phyloP scores from a whole-genome alignment of 2,797 vertebrate genomes.

The Coilia nasus region DNA sequence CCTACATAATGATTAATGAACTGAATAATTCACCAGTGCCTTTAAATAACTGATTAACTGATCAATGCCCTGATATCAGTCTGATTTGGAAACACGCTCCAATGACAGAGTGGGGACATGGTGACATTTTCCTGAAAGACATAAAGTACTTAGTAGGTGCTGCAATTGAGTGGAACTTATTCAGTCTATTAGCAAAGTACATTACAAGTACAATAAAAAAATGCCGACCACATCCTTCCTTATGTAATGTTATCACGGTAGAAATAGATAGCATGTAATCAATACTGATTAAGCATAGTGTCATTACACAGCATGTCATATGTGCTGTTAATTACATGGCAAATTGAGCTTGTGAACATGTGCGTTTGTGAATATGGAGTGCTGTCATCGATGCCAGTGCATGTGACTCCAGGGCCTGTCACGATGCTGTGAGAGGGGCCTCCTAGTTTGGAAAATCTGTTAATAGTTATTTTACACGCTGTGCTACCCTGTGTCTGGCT shows the following conservation, averaged over 20 bases:
- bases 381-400: background rate
- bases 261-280: background rate
- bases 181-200: too few relatives aligned
- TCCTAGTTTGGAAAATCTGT: slow-evolving; percentile 41
- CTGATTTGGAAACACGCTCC: background rate
- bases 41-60: background rate
- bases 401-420: background rate
- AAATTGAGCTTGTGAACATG: background rate
- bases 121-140: too few relatives aligned
- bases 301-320: background rate
- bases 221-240: background rate
- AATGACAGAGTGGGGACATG: background rate
- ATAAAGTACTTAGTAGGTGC: too few relatives aligned
- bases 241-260: background rate
- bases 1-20: background rate
- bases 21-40: background rate
- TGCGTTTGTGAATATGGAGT: background rate
- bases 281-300: background rate
- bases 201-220: background rate
- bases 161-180: too few relatives aligned
- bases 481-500: background rate
- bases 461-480: slow-evolving; percentile 36
- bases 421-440: background rate
- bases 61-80: background rate
- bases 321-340: background rate